Evolutionary conservation across 2,888 invertebrate species (phyloP), one percentile per base, ranked within the genome.

Genomic region (Lissocephala sabroskyi): DNA sequence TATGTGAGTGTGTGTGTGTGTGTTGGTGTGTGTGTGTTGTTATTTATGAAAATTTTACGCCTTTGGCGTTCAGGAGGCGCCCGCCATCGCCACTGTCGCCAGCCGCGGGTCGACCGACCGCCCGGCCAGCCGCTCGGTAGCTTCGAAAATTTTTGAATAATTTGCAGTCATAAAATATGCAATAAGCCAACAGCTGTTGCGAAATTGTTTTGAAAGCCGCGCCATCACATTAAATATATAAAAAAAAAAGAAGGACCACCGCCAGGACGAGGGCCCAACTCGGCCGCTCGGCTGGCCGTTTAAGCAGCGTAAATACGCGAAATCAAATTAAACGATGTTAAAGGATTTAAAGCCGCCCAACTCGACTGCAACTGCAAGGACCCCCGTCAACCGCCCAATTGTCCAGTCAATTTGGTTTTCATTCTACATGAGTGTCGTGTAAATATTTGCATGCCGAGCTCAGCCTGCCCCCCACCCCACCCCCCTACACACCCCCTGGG

Each of bases 151-250:
- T 80, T 84, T 81, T 83, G 82, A 83, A 83, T 83, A 83, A 83
- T 83, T 84, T 84, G 80, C 81, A 81, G 81, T 78, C 82, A 82
- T 83, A 83, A 83, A 83, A 83, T 83, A 83, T 83, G 81, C 81
- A 83, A 84, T 83, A 82, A 83, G 82, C 81, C 81, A 83, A 81
- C 83, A 83, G 82, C 81, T 83, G 83, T 82, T 83, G 81, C 77
- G 74, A 83, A 83, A 84, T 83, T 83, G 83, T 84, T 83, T 84
- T 81, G 80, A 81, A 83, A 82, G 83, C 83, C 84, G 82, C 84
- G 84, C 82, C 82, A 80, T 83, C 79, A 79, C 79, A 82, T 82
- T 81, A n/a, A n/a, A n/a, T n/a, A 82, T 81, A 82, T 82, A 79
- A 81, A 78, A 65, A 55, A 52, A 57, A 56, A 46, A 48, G 54